Conservation (phyloP, 2,888 invertebrate species). For the Oligia fasciuncula region DNA sequence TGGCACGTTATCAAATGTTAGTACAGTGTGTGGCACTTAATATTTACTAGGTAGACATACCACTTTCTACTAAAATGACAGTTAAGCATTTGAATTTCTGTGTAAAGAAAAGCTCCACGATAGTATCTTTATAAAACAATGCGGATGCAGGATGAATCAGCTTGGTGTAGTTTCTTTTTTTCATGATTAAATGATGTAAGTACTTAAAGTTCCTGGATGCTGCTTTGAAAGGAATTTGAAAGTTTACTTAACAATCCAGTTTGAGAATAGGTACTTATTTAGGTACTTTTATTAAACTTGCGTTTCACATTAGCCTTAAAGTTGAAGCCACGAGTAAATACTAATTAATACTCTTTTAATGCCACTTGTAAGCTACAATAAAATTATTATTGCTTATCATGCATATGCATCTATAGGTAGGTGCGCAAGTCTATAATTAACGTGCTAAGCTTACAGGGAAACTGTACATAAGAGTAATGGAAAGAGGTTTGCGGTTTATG, state of each 20-base stretch:
- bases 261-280: too few relatives aligned
- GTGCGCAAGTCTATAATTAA: conserved; percentile 10
- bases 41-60: conserved; percentile 51
- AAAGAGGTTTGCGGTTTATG: conserved; percentile 28
- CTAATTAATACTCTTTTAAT: neutral
- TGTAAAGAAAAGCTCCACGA: conserved; percentile 31
- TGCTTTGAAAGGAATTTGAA: neutral
- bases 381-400: conserved; percentile 2
- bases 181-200: neutral
- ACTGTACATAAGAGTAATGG: conserved; percentile 48
- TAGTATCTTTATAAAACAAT: conserved; percentile 9
- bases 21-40: conserved; percentile 21
- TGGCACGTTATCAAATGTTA: conserved; percentile 64
- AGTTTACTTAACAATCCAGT: too few relatives aligned
- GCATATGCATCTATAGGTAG: neutral
- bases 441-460: conserved; percentile 9
- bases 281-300: neutral
- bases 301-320: neutral
- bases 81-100: conserved; percentile 24
- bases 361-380: neutral
- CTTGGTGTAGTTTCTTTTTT: neutral
- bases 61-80: conserved; percentile 63
- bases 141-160: conserved; percentile 16
- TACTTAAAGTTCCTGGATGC: neutral
- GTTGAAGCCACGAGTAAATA: neutral